A percentile compares a stretch with the other conserved stretches of the same genome.
Conservation (phyloP, 2,797 vertebrate species). For the Gobionotothen gibberifrons region DNA sequence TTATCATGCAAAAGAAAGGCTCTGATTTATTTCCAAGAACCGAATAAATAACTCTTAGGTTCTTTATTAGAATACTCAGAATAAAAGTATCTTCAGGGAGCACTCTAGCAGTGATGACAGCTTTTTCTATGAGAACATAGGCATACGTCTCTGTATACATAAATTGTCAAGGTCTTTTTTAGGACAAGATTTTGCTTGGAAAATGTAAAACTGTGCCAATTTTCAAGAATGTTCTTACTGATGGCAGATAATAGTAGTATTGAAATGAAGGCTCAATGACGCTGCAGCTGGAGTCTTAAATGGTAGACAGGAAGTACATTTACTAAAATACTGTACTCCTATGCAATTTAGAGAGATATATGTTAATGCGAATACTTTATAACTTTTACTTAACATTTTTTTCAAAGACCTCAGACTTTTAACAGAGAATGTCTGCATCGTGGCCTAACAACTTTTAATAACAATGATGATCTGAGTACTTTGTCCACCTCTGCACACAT, state of each 20-base stretch:
- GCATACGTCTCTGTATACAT: neutral
- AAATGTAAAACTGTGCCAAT: neutral
- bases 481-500: neutral
- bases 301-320: too few species aligned
- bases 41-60: neutral
- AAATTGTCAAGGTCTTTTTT: neutral
- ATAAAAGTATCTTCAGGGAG: conserved; percentile 16
- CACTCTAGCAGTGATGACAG: neutral
- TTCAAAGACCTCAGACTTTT: too few species aligned
- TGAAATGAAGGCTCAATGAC: neutral
- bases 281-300: too few species aligned
- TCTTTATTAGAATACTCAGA: conserved; percentile 21
- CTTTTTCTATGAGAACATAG: neutral
- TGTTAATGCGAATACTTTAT: too few species aligned
- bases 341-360: too few species aligned
- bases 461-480: too few species aligned
- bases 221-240: conserved; percentile 2
- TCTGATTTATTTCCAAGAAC: neutral
- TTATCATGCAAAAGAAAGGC: neutral
- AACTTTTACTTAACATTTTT: too few species aligned
- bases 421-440: too few species aligned
- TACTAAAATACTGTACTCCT: too few species aligned
- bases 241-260: neutral
- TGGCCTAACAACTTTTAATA: too few species aligned
- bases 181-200: neutral